Evolutionary conservation across 2,797 vertebrate genomes (phyloP).

Genomic region (Acrossocheilus fasciatus): DNA sequence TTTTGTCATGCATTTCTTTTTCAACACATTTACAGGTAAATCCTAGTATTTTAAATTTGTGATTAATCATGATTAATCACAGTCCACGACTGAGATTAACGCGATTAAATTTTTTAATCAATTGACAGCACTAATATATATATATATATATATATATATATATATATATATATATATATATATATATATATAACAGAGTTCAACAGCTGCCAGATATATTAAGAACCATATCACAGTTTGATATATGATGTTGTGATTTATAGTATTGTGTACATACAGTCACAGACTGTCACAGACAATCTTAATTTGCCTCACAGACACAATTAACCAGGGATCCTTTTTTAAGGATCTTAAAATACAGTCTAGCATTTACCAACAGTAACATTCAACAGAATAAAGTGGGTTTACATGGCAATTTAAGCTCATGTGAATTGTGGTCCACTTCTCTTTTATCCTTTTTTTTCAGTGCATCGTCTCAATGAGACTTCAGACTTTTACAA

Average conservation of each 20-base stretch:
- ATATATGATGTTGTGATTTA: neutral
- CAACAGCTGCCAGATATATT: neutral
- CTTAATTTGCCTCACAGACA: neutral
- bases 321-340: neutral
- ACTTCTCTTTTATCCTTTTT: neutral
- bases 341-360: neutral
- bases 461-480: neutral
- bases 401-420: neutral
- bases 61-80: no score
- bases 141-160: no score
- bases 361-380: neutral
- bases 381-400: neutral
- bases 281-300: neutral
- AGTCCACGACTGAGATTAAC: no score
- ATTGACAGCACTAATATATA: no score
- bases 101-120: no score
- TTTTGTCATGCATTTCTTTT: no score
- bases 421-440: neutral
- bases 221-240: neutral
- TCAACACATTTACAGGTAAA: no score
- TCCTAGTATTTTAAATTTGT: no score
- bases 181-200: neutral
- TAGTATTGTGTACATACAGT: neutral
- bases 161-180: no score
- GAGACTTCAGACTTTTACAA: conserved; percentile 6